Conservation (phyloP, 1,140 invertebrate species). For the Ruditapes philippinarum region DNA sequence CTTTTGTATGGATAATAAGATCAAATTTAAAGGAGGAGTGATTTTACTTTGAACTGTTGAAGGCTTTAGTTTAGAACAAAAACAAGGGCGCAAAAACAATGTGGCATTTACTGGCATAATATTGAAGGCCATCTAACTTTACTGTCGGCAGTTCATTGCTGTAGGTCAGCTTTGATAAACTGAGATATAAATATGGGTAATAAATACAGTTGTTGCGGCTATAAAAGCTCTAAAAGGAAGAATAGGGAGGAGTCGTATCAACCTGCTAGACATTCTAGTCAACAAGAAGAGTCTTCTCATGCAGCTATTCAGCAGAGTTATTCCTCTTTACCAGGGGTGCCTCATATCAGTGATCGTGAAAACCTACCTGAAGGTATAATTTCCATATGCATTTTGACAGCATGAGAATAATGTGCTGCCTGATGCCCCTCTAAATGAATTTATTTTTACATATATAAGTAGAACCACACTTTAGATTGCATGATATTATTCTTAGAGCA, state of each 20-base stretch:
- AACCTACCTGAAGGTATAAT: constrained; percentile 90
- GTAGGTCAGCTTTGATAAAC: background rate
- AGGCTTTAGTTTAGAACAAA: background rate
- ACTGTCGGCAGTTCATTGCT: background rate
- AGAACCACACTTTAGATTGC: no score
- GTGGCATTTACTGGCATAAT: background rate
- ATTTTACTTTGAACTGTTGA: background rate
- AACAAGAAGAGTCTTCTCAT: constrained; percentile 42
- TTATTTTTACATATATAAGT: no score
- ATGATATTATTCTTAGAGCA: no score
- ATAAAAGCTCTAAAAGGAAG: constrained; percentile 80
- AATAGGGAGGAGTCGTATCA: constrained; percentile 84
- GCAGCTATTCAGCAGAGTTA: constrained; percentile 88
- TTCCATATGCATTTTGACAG: no score
- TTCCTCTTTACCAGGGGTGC: constrained; percentile 89
- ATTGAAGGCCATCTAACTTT: background rate
- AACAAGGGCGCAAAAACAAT: background rate
- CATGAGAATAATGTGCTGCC: no score
- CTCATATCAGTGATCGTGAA: constrained; percentile 99
- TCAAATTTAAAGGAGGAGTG: background rate
- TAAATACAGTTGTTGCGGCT: constrained; percentile 87
- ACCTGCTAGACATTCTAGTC: constrained; percentile 35
- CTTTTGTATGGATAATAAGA: no score
- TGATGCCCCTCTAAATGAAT: no score
- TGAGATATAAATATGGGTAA: constrained; percentile 84